These are phyloP conservation scores for Pherbina coryleti DNA, from an alignment of 2,888 invertebrate genomes.

Conservation along the genomic window DNA sequence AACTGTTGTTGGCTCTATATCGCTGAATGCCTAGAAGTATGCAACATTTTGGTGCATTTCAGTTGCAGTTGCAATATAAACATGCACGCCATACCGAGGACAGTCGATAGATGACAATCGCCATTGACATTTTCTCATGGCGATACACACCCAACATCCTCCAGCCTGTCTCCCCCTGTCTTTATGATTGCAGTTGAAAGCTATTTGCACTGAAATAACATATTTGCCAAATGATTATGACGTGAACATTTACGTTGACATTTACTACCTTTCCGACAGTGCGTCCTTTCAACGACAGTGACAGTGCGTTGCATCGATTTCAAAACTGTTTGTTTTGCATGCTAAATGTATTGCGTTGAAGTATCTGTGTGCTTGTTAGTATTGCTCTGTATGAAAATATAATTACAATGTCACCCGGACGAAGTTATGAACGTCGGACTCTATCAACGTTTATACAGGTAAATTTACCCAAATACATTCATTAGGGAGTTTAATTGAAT, in stretches of 20 bases:
- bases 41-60: not conserved
- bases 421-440: conserved; percentile 11
- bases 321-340: conserved; percentile 18
- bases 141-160: not conserved
- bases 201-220: conserved; percentile 40
- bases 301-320: not conserved
- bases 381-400: conserved; percentile 8
- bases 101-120: not conserved
- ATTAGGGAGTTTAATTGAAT: conserved; percentile 26
- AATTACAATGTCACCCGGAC: conserved; percentile 15
- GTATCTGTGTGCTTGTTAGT: conserved; percentile 36
- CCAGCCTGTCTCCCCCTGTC: not conserved
- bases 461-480: conserved; percentile 27
- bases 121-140: not conserved
- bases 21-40: not conserved
- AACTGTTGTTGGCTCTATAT: not conserved
- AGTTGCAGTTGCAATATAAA: not conserved
- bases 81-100: not conserved
- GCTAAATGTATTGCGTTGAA: not conserved
- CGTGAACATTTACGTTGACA: conserved; percentile 10
- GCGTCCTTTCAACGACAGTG: not conserved
- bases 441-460: conserved; percentile 34
- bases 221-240: conserved; percentile 39
- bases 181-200: conserved; percentile 25
- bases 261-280: not conserved